phyloP scores from a whole-genome alignment of 2,113 vertebrate species.

The Sapayoa aenigma region DNA sequence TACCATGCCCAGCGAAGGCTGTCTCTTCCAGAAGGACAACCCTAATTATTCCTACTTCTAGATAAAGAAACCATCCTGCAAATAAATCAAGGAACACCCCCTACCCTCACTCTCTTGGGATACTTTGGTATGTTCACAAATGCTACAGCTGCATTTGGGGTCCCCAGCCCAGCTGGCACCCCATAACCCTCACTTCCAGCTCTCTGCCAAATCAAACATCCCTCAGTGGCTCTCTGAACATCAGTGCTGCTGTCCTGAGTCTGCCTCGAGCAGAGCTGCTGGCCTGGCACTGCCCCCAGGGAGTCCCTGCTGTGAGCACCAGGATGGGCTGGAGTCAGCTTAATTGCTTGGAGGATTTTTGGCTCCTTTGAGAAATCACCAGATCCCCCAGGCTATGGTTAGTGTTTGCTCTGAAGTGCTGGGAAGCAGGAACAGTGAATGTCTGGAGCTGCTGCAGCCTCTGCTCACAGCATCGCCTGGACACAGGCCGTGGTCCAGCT shows the following conservation, averaged over 20 bases:
- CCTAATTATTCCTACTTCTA: not conserved
- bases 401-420: not conserved
- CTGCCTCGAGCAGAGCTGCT: not conserved
- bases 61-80: not conserved
- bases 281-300: fast-evolving
- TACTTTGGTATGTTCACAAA: fast-evolving
- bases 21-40: not conserved
- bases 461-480: not conserved
- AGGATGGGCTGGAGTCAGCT: not conserved
- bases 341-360: not conserved
- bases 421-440: not conserved
- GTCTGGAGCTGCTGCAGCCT: not conserved
- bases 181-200: fast-evolving
- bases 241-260: not conserved
- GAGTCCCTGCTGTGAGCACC: not conserved
- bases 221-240: not conserved
- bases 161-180: not conserved
- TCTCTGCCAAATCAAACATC: not conserved
- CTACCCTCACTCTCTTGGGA: not conserved
- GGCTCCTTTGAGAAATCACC: not conserved
- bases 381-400: fast-evolving
- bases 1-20: not conserved
- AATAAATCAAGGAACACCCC: fast-evolving
- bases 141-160: not conserved
- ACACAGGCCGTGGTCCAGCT: not conserved